These are phyloP conservation scores for Lepas anatifera DNA, from an alignment of 2,888 invertebrate genomes.

Conservation along the genomic window DNA sequence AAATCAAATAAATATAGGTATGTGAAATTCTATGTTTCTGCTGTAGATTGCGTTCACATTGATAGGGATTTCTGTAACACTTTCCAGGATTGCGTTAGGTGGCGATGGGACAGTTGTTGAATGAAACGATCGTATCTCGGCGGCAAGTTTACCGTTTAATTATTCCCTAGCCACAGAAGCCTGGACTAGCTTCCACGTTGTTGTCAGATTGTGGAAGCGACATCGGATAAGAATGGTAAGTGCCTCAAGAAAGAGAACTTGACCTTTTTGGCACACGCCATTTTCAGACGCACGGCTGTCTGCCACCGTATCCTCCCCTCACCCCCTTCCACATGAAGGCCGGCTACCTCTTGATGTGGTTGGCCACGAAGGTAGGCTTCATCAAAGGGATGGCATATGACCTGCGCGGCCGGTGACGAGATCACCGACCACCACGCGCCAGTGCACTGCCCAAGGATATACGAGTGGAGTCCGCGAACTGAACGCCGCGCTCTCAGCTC, in stretches of 20 bases:
- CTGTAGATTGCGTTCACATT: no score
- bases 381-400: constrained; percentile 56
- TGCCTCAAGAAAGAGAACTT: constrained; percentile 33
- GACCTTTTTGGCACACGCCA: constrained; percentile 24
- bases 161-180: no score
- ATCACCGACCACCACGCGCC: constrained; percentile 40
- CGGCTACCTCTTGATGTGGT: constrained; percentile 46
- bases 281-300: constrained; percentile 25
- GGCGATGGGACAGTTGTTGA: no score
- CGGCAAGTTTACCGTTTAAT: no score
- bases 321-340: constrained; percentile 43
- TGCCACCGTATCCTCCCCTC: constrained; percentile 26
- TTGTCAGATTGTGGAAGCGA: no score
- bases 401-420: constrained; percentile 38
- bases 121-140: no score
- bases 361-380: constrained; percentile 50
- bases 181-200: no score
- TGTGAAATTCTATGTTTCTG: no score
- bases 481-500: no score
- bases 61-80: no score
- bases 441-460: constrained; percentile 39
- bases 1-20: no score
- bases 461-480: constrained; percentile 27
- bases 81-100: no score
- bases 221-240: constrained; percentile 42